Evolutionary conservation across 2,113 vertebrate genomes (phyloP), one percentile per base, ranked within the genome.

Genomic region (Nycticorax nycticorax): DNA sequence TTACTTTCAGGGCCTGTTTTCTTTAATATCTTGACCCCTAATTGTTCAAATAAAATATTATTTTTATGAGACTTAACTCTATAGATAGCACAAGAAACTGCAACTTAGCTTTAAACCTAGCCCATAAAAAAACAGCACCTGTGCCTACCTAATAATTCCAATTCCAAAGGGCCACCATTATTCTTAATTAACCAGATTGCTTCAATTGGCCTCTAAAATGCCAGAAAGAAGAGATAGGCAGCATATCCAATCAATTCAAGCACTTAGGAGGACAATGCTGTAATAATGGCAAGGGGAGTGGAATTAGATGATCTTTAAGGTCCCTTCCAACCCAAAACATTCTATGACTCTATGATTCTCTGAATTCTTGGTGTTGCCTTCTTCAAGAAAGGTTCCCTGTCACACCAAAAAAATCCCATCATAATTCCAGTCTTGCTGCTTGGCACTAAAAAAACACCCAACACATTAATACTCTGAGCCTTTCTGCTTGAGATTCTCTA

Each of bases 371-470:
- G 14, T 43, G 5, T 30, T 59, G 8, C 9, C 10, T 85, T 71
- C 47, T 77, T 75, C n/a, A 47, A 64, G 28, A 11, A 68, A 90
- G 1, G 2, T n/a, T 85, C 12, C 8, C 0, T 2, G 0, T 75
- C 12, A 48, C 8, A 53, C 3, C 1, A 41, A 66, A 68, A 39
- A 57, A 57, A 20, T 18, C 10, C 12, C 22, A 2, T 50, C 47
- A 37, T n/a, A 37, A n/a, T 47, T 88, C 8, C 12, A 48, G 15
- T 64, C 24, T 60, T 73, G 11, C 8, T 52, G 7, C 24, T 64
- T 76, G 30, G 41, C 15, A 74, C 22, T 6, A 41, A 39, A 69
- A 69, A 48, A 10, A 4, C 0, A 0, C 3, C 9, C 8, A 76
- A 56, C 7, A 22, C 1, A 10, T 64, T 55, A 27, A 33, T n/a